These are phyloP conservation scores for Drosophila mulleri DNA, from an alignment of 2,888 invertebrate genomes.

Conservation along the genomic window DNA sequence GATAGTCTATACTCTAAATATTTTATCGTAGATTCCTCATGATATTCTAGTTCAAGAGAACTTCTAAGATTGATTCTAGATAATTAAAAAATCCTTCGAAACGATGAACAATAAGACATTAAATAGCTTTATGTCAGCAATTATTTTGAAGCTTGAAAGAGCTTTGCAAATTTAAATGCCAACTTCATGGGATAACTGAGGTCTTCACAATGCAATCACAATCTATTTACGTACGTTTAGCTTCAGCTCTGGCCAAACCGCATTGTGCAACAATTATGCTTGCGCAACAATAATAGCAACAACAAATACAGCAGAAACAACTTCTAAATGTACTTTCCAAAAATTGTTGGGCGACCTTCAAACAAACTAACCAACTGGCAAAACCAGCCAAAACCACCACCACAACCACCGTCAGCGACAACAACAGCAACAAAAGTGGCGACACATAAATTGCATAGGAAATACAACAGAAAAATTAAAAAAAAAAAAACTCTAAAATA, in stretches of 20 bases:
- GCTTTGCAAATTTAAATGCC: constrained; percentile 25
- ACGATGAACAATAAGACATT: not conserved
- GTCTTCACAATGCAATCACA: constrained; percentile 50
- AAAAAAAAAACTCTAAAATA: constrained; percentile 22
- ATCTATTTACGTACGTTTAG: constrained; percentile 41
- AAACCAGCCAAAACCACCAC: constrained; percentile 50
- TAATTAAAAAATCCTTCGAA: not conserved
- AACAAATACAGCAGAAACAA: constrained; percentile 48
- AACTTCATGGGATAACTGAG: constrained; percentile 18
- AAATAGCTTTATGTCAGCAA: not conserved
- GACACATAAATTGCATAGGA: constrained; percentile 62
- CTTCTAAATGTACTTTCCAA: constrained; percentile 75
- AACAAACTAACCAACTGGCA: constrained; percentile 49
- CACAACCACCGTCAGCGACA: not conserved
- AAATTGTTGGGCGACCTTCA: constrained; percentile 69
- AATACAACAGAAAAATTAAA: constrained; percentile 45
- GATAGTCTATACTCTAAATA: too few relatives aligned
- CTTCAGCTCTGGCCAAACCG: constrained; percentile 46
- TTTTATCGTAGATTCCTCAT: too few relatives aligned
- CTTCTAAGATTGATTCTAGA: not conserved
- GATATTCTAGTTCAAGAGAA: not conserved
- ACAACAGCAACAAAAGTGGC: constrained; percentile 24
- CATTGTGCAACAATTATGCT: constrained; percentile 74
- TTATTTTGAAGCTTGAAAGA: not conserved
- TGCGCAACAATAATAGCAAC: constrained; percentile 44